A percentile compares a stretch with the other conserved stretches of the same genome.
Conservation (phyloP, 2,888 invertebrate genomes). For the Girardia tigrina region DNA sequence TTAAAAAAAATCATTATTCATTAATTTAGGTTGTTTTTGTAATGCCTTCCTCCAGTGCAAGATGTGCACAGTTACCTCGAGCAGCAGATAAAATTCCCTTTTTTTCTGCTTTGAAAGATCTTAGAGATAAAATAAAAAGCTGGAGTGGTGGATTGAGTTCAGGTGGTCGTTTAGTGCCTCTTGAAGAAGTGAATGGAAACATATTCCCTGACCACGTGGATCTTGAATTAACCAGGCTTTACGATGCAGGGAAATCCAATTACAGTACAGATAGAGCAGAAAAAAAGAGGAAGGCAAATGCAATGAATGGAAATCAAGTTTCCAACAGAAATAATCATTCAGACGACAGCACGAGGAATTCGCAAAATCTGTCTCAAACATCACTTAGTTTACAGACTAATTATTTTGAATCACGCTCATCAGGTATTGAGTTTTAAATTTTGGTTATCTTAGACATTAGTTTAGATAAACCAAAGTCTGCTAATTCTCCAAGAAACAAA, state of each 20-base stretch:
- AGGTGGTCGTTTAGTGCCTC: neutral
- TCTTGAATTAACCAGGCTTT: conserved; percentile 2
- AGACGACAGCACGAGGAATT: neutral
- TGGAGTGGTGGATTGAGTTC: conserved; percentile 2
- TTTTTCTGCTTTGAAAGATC: conserved; percentile 82
- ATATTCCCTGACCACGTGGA: neutral
- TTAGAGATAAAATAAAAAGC: conserved; percentile 80
- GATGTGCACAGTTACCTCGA: conserved; percentile 88
- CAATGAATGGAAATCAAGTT: neutral
- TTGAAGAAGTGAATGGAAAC: conserved; percentile 18
- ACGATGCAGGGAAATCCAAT: conserved; percentile 10
- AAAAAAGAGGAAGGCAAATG: conserved; percentile 9
- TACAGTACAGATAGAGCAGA: conserved; percentile 19
- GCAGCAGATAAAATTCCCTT: conserved; percentile 95
- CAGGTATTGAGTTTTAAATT: neutral
- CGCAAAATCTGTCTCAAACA: neutral
- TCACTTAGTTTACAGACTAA: neutral
- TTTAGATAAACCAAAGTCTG: neutral
- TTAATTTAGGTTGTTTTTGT: conserved; percentile 57
- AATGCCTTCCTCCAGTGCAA: conserved; percentile 91
- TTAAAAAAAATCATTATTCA: neutral
- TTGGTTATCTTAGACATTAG: neutral
- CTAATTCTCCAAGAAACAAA: neutral
- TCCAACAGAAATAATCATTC: neutral
- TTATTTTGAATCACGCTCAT: conserved; percentile 5